Conservation (phyloP, 1,140 invertebrate genomes). For the Solenopsis fugax region DNA sequence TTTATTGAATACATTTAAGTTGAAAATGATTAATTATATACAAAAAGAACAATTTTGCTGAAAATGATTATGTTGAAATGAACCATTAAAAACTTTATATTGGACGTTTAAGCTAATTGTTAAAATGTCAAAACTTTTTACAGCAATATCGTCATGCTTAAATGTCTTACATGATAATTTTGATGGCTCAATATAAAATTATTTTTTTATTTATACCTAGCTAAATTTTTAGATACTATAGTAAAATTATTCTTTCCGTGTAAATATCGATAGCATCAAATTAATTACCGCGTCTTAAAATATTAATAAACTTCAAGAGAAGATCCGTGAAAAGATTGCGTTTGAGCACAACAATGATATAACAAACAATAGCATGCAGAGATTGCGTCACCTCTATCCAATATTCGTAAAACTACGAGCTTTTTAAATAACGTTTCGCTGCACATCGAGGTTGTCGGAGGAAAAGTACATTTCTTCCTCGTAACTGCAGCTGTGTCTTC, state of each 20-base stretch:
- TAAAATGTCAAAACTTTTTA: too few species aligned
- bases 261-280: background rate
- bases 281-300: background rate
- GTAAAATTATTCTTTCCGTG: too few species aligned
- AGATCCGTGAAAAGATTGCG: background rate
- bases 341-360: background rate
- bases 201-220: too few species aligned
- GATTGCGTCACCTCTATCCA: background rate
- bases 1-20: background rate
- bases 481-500: background rate
- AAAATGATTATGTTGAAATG: too few species aligned
- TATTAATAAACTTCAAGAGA: background rate
- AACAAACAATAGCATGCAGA: constrained; percentile 1
- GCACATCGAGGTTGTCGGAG: constrained; percentile 4
- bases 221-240: too few species aligned
- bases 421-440: constrained; percentile 23
- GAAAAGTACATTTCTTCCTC: constrained; percentile 7
- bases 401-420: background rate
- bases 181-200: too few species aligned
- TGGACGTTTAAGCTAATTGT: too few species aligned
- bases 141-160: too few species aligned
- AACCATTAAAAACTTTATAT: too few species aligned
- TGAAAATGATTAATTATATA: background rate
- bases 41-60: too few species aligned
- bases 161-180: too few species aligned